Conservation (phyloP, 1,140 invertebrate genomes). For the Drosophila trapezifrons region DNA sequence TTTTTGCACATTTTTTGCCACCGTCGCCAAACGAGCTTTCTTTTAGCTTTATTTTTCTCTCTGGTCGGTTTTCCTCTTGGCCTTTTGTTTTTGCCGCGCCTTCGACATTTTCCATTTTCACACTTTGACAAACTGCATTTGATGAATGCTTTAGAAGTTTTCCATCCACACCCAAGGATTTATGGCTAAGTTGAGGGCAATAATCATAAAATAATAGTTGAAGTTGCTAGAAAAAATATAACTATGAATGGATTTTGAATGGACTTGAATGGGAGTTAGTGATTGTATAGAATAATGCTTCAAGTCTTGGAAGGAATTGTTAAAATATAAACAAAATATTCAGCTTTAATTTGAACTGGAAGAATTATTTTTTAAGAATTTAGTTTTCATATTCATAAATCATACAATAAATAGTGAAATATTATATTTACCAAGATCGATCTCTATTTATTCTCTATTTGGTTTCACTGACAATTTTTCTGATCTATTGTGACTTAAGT, state of each 20-base stretch:
- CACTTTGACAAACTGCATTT: conserved; percentile 73
- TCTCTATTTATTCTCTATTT: too few relatives aligned
- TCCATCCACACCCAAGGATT: conserved; percentile 29
- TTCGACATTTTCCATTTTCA: conserved; percentile 43
- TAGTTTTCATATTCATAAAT: too few relatives aligned
- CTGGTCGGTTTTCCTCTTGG: conserved; percentile 10
- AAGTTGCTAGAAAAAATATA: not conserved
- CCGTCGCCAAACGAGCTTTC: conserved; percentile 26
- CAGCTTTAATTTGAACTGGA: not conserved
- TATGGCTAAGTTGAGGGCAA: conserved; percentile 39
- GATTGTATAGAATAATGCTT: not conserved
- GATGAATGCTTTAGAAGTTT: conserved; percentile 64
- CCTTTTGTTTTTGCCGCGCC: conserved; percentile 63
- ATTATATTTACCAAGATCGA: too few relatives aligned
- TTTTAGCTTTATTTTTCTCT: conserved; percentile 17
- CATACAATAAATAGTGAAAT: too few relatives aligned
- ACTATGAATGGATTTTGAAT: conserved; percentile 1
- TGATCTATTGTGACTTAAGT: not conserved
- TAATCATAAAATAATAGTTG: conserved; percentile 72
- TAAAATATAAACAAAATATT: not conserved
- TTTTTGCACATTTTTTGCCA: conserved; percentile 69
- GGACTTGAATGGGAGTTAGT: not conserved
- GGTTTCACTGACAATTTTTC: too few relatives aligned
- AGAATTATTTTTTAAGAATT: not conserved
- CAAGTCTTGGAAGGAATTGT: not conserved